Evolutionary conservation across 2,888 invertebrate genomes (phyloP).

Genomic region (Tuberolachnus salignus): DNA sequence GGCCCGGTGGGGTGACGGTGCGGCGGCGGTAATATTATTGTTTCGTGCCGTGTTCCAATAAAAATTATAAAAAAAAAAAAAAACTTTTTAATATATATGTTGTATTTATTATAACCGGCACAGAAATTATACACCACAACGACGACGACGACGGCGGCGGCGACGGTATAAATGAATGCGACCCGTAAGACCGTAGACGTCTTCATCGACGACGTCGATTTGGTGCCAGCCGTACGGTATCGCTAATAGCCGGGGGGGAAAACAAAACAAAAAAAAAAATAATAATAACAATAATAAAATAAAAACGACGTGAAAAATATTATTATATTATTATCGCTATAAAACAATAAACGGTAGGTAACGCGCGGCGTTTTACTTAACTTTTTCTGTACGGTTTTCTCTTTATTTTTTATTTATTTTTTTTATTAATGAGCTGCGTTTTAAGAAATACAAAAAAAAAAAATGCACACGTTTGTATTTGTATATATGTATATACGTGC

Average conservation of each 20-base stretch:
- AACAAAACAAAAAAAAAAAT: too few species aligned
- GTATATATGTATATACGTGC: background rate
- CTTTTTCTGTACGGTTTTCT: background rate
- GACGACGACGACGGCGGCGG: background rate
- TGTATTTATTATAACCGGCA: too few species aligned
- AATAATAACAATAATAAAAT: too few species aligned
- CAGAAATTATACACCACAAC: conserved; percentile 41
- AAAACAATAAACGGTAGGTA: conserved; percentile 38
- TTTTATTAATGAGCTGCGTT: conserved; percentile 53
- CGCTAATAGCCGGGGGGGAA: conserved; percentile 40
- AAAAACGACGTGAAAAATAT: conserved; percentile 43
- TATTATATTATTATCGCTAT: conserved; percentile 35
- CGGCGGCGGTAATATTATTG: conserved; percentile 19
- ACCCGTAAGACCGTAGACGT: conserved; percentile 17
- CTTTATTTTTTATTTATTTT: background rate
- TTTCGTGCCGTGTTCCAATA: conserved; percentile 54
- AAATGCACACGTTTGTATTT: background rate
- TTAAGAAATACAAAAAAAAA: conserved; percentile 7
- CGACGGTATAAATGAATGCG: conserved; percentile 1
- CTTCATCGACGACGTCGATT: conserved; percentile 48
- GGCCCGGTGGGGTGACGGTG: background rate
- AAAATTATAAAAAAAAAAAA: conserved; percentile 55
- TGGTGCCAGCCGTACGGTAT: conserved; percentile 54
- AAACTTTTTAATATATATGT: conserved; percentile 42
- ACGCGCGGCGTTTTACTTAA: conserved; percentile 44